Percentiles rank a stretch among this genome's conserved stretches.
These are phyloP conservation scores for Ailurus styani DNA, from an alignment of 2,113 vertebrate genomes.

Conservation along the genomic window DNA sequence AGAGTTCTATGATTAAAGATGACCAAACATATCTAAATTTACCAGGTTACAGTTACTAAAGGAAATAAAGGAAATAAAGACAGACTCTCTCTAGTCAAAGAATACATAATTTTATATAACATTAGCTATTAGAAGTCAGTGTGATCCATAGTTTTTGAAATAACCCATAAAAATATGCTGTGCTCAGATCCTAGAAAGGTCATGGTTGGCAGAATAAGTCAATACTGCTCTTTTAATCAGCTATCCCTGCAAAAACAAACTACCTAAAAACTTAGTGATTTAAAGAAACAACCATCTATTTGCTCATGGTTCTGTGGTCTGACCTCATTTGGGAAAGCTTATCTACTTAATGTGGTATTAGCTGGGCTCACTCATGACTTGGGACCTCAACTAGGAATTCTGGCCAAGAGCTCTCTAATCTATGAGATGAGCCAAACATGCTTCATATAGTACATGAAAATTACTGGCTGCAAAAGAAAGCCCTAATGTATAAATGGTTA, in stretches of 20 bases:
- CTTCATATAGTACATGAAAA: neutral
- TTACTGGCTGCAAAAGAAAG: neutral
- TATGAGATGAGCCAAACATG: neutral
- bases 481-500: neutral
- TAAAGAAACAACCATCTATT: neutral
- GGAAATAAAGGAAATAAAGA: neutral
- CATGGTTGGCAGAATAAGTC: neutral
- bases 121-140: neutral
- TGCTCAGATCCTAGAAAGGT: neutral
- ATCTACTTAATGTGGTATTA: neutral
- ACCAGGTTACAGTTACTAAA: neutral
- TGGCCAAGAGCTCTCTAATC: neutral
- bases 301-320: neutral
- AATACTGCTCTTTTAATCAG: neutral
- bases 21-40: neutral
- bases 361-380: neutral
- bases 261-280: neutral
- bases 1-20: neutral
- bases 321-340: neutral
- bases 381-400: neutral
- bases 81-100: neutral
- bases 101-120: neutral
- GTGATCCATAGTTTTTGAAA: neutral
- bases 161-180: neutral
- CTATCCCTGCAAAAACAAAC: neutral